Conservation (phyloP, 2,888 invertebrate genomes). For the Scaptomyza flava region DNA sequence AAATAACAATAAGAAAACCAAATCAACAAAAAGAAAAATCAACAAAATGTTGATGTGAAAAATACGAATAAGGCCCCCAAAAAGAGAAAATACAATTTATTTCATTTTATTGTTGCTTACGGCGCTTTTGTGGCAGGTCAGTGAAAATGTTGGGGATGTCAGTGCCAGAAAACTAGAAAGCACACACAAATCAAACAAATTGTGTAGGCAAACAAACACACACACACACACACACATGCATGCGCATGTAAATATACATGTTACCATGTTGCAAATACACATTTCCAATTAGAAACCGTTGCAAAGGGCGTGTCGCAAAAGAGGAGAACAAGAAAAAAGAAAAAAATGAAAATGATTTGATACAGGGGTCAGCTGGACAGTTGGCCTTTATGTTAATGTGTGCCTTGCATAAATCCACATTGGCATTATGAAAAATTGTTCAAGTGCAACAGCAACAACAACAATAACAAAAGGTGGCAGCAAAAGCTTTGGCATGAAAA, state of each 20-base stretch:
- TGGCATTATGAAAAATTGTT: slow-evolving; percentile 71
- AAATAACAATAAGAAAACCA: slow-evolving; percentile 15
- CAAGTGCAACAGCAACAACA: slow-evolving; percentile 63
- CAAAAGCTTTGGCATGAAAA: slow-evolving; percentile 1
- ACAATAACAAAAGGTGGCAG: slow-evolving; percentile 8
- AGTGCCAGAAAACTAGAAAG: slow-evolving; percentile 43
- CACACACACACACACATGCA: not conserved
- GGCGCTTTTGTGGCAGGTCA: slow-evolving; percentile 55
- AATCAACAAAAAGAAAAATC: slow-evolving; percentile 18
- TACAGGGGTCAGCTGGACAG: slow-evolving; percentile 46
- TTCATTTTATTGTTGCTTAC: slow-evolving; percentile 17
- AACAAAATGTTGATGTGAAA: slow-evolving; percentile 18
- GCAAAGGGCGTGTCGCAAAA: slow-evolving; percentile 47
- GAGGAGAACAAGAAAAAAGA: not conserved
- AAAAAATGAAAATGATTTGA: slow-evolving; percentile 9
- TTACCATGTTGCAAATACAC: slow-evolving; percentile 9
- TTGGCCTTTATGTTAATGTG: slow-evolving; percentile 76
- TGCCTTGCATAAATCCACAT: slow-evolving; percentile 42
- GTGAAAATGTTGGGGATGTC: slow-evolving; percentile 57
- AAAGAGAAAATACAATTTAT: slow-evolving; percentile 30
- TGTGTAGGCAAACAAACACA: slow-evolving; percentile 12
- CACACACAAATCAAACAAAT: slow-evolving; percentile 57
- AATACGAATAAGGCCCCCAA: slow-evolving; percentile 7
- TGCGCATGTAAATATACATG: not conserved
- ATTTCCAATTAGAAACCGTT: slow-evolving; percentile 53